These are phyloP conservation scores for Ibycter americanus DNA, from an alignment of 2,797 vertebrate species.

Conservation along the genomic window DNA sequence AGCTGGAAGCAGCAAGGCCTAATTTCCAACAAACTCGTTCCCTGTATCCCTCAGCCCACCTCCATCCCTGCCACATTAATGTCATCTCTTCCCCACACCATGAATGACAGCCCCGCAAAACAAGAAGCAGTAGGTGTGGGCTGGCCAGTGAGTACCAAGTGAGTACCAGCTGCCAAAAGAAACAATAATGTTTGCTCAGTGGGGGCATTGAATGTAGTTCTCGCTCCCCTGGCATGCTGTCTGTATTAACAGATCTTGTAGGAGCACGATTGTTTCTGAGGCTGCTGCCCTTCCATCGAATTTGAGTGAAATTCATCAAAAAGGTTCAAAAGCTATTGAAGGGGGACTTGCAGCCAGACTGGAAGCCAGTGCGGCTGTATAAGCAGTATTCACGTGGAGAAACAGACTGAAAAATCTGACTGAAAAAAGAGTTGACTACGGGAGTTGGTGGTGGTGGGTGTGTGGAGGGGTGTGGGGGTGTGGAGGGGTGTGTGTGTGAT, in stretches of 20 bases:
- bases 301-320: background rate
- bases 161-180: background rate
- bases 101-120: rapidly evolving
- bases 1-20: background rate
- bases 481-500: too few relatives aligned
- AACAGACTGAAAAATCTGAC: background rate
- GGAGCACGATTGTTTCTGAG: background rate
- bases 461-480: too few relatives aligned
- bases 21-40: background rate
- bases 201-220: background rate
- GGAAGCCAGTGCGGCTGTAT: background rate
- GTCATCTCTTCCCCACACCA: background rate
- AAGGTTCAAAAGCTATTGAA: background rate
- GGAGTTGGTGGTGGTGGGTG: too few relatives aligned
- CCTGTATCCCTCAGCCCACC: background rate
- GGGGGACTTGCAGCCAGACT: background rate
- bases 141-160: background rate
- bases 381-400: background rate
- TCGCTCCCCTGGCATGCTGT: background rate
- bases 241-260: background rate
- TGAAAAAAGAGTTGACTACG: background rate
- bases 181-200: constrained; percentile 29
- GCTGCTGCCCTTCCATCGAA: background rate
- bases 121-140: background rate
- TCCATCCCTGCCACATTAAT: background rate